Evolutionary conservation across 2,113 vertebrate species (phyloP).

Genomic region (Plestiodon gilberti): DNA sequence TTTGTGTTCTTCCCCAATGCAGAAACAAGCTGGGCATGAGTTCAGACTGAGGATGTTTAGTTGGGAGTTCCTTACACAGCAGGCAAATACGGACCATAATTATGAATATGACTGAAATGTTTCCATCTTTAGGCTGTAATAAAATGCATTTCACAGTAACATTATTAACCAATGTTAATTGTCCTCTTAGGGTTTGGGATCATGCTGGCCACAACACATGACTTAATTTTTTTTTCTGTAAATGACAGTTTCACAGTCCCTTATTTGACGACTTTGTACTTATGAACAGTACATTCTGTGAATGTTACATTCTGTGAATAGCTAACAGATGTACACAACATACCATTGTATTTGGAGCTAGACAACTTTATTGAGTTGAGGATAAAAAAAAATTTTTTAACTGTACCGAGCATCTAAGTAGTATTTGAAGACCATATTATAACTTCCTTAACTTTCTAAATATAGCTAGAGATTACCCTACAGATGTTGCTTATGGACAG

Average conservation of each 20-base stretch:
- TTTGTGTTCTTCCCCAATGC: not conserved
- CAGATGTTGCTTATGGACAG: slow-evolving; percentile 32
- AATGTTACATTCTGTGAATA: not conserved
- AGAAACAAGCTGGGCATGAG: not conserved
- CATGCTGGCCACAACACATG: not conserved
- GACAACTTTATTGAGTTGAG: not conserved
- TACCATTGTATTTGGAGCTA: not conserved
- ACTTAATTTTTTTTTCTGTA: not conserved
- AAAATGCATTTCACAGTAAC: not conserved
- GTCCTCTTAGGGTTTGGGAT: not conserved
- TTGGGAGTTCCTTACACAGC: not conserved
- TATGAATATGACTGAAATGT: not conserved
- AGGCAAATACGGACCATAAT: not conserved
- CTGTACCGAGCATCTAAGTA: not conserved
- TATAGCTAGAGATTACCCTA: slow-evolving; percentile 7
- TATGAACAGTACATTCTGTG: not conserved
- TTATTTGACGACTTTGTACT: not conserved
- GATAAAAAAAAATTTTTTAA: not conserved
- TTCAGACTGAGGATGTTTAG: not conserved
- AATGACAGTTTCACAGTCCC: not conserved
- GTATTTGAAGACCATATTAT: not conserved
- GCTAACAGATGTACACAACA: not conserved
- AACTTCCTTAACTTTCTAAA: not conserved
- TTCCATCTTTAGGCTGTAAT: not conserved
- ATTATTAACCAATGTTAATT: not conserved